These are phyloP conservation scores for Synergus gifuensis DNA, from an alignment of 2,888 invertebrate genomes.

Conservation along the genomic window DNA sequence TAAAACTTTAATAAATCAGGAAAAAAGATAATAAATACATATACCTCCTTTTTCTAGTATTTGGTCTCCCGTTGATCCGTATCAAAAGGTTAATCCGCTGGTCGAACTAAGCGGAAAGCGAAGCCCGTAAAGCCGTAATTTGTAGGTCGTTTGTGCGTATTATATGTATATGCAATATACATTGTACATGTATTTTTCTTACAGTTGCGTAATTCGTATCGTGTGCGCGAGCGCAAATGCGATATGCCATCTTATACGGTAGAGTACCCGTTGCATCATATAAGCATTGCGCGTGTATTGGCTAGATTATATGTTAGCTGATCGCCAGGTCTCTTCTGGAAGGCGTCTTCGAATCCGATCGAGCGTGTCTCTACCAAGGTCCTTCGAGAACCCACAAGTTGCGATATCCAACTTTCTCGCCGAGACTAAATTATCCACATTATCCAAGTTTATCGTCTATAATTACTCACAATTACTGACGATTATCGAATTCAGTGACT, in stretches of 20 bases:
- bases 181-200: slow-evolving; percentile 2
- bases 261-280: neutral
- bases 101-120: slow-evolving; percentile 18
- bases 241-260: slow-evolving; percentile 2
- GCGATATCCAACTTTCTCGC: slow-evolving; percentile 12
- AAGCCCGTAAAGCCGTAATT: slow-evolving; percentile 28
- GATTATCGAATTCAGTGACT: slow-evolving; percentile 18
- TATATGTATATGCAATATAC: neutral
- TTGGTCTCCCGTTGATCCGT: slow-evolving; percentile 8
- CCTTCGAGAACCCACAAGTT: slow-evolving; percentile 11
- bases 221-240: neutral
- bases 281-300: slow-evolving; percentile 3
- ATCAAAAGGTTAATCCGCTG: slow-evolving; percentile 17
- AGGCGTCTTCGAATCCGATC: slow-evolving; percentile 20
- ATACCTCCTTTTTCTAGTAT: neutral
- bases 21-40: neutral
- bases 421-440: slow-evolving; percentile 5
- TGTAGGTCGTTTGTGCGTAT: slow-evolving; percentile 25
- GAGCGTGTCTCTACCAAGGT: slow-evolving; percentile 4
- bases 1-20: neutral
- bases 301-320: slow-evolving; percentile 15
- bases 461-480: slow-evolving; percentile 13
- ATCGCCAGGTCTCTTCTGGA: slow-evolving; percentile 22
- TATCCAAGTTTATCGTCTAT: slow-evolving; percentile 11
- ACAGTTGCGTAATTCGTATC: neutral